Evolutionary conservation across 2,888 invertebrate genomes (phyloP).

Genomic region (Cantharis rustica): DNA sequence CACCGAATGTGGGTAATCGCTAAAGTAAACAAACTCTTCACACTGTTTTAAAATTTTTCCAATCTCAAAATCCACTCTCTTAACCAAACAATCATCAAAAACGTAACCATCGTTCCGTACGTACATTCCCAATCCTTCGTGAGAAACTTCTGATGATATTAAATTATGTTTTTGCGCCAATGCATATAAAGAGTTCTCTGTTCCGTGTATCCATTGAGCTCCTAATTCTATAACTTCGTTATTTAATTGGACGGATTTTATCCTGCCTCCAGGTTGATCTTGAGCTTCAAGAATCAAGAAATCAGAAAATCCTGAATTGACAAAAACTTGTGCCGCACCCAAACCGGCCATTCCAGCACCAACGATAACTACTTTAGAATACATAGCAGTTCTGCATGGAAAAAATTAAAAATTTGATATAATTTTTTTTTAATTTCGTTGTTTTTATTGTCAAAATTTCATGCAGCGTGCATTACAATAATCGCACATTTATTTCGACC

Average conservation of each 20-base stretch:
- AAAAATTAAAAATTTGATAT: conserved; percentile 3
- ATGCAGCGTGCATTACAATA: not conserved
- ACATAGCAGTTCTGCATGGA: not conserved
- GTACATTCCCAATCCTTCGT: conserved; percentile 63
- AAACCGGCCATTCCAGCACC: conserved; percentile 68
- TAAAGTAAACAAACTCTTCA: conserved; percentile 53
- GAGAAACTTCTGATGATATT: conserved; percentile 56
- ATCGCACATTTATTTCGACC: not conserved
- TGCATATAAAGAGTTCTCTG: conserved; percentile 59
- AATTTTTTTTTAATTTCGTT: not conserved
- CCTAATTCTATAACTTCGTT: conserved; percentile 61
- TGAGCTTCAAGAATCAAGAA: conserved; percentile 63
- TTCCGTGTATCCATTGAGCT: conserved; percentile 69
- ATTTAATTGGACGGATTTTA: conserved; percentile 55
- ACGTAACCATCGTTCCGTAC: conserved; percentile 57
- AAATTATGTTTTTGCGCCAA: conserved; percentile 57
- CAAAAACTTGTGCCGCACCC: conserved; percentile 60
- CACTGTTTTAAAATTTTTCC: conserved; percentile 58
- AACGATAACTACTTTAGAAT: conserved; percentile 56
- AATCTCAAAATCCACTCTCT: conserved; percentile 59
- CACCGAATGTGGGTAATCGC: conserved; percentile 53
- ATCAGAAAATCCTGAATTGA: conserved; percentile 55
- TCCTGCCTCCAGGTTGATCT: conserved; percentile 61
- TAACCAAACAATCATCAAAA: conserved; percentile 56
- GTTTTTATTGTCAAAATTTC: not conserved